Conservation (phyloP, 2,888 invertebrate genomes). For the Euzetes globulus region DNA sequence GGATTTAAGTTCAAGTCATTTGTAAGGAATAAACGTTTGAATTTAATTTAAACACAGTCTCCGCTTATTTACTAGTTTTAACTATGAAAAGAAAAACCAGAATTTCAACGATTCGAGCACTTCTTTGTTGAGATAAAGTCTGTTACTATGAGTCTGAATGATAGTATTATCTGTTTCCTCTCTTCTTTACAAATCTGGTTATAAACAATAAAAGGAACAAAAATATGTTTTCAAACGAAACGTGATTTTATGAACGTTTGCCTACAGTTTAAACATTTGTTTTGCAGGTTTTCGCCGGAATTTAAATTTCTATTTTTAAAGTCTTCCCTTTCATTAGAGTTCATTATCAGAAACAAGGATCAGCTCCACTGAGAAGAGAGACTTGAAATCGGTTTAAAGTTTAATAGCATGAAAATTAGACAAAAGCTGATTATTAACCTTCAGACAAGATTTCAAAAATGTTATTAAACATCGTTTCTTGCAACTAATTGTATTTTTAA, state of each 20-base stretch:
- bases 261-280: background rate
- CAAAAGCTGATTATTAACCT: background rate
- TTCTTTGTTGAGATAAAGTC: background rate
- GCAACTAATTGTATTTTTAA: too few relatives aligned
- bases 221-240: background rate
- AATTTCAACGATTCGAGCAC: background rate
- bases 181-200: background rate
- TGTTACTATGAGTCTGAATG: background rate
- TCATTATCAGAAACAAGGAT: too few relatives aligned
- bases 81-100: too few relatives aligned
- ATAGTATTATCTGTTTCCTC: background rate
- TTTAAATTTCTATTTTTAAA: too few relatives aligned
- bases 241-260: background rate
- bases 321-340: too few relatives aligned
- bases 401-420: background rate
- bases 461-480: too few relatives aligned
- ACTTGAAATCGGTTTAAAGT: background rate
- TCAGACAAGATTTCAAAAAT: background rate
- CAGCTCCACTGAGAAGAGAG: too few relatives aligned
- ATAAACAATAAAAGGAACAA: background rate
- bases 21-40: too few relatives aligned
- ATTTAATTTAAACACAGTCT: too few relatives aligned
- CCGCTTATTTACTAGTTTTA: too few relatives aligned
- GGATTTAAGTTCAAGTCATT: background rate
- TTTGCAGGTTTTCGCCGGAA: too few relatives aligned